Base-by-base conservation (phyloP, 2,797 vertebrate species). In the Karalla daura region DNA sequence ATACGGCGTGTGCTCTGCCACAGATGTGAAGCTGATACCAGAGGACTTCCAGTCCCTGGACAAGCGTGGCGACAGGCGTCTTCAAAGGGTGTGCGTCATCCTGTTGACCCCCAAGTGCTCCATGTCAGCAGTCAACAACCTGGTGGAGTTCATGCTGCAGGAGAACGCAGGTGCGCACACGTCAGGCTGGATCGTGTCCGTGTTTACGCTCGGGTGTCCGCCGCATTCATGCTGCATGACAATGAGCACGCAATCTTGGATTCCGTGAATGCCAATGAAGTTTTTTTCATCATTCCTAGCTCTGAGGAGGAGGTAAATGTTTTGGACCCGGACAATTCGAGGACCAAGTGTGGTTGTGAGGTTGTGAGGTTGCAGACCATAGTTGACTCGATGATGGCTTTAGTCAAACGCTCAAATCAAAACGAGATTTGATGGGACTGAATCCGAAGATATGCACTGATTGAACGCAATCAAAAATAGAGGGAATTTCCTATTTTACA, bases 61-160 rank as follows among this genome's bases (percentile, higher is more conserved):
- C 6, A 69, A 30, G 28, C 28, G 86, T 2, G 73, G 70, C 47
- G 94, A 96, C 64, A 62, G 62, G 0, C 90, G 85, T 56, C 80
- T 97, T 69, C 84, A 93, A 81, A 95, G 93, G 6, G 92, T 95
- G 49, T 91, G 85, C 60, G 85, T 96, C 30, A 91, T 97, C 85
- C 85, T 97, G 70, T 81, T 98, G 74, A 88, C 92, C 4, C 96
- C 97, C 33, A 93, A 86, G 3, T 97, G 95, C 76, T 98, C 96
- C 36, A 81, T 92, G 65, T 93, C 95, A 47, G 96, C 95, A 25
- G 83, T 94, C 79, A 94, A 94, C 77, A 95, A 96, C 77, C 96
- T 95, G 8, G 82, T 96, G 9, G 94, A 97, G 46, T 95, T 96
- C 74, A 93, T 98, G 80, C 84, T 97, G 82, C 93, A 88, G 85